A percentile compares a stretch with the other conserved stretches of the same genome.
Evolutionary conservation across 2,113 vertebrate species (phyloP).

Genomic region (Laticauda laticaudata): DNA sequence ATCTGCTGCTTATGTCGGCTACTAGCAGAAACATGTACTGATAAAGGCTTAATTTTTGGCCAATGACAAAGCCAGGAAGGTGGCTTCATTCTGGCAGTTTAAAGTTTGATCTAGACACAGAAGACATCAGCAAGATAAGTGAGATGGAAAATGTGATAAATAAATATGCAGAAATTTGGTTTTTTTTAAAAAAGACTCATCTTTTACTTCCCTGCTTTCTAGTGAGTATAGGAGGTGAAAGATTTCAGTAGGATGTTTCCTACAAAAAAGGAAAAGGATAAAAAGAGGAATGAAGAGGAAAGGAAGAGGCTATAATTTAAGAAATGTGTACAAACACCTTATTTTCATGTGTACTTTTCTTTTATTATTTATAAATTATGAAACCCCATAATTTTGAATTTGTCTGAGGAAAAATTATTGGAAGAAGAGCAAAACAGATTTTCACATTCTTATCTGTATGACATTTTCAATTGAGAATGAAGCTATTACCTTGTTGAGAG

Average conservation of each 20-base stretch:
- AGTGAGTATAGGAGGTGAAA: not conserved
- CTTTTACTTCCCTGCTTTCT: not conserved
- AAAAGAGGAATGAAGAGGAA: not conserved
- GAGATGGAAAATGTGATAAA: too few species aligned
- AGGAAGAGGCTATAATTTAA: not conserved
- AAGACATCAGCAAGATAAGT: too few species aligned
- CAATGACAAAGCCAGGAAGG: too few species aligned
- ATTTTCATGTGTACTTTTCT: not conserved
- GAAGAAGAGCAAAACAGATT: not conserved
- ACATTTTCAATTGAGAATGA: not conserved
- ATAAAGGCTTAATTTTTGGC: too few species aligned
- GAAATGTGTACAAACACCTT: not conserved
- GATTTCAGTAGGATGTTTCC: not conserved
- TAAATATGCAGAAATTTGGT: not conserved
- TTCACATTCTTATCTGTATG: not conserved
- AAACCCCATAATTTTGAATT: not conserved
- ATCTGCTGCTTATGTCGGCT: too few species aligned
- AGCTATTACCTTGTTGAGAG: not conserved
- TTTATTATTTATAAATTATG: not conserved
- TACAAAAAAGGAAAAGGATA: not conserved
- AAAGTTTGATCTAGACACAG: too few species aligned
- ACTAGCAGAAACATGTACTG: too few species aligned
- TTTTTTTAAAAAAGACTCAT: not conserved
- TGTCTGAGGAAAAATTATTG: not conserved
- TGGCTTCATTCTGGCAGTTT: too few species aligned